Conservation (phyloP, 2,888 invertebrate species). For the Meloe dianella region DNA sequence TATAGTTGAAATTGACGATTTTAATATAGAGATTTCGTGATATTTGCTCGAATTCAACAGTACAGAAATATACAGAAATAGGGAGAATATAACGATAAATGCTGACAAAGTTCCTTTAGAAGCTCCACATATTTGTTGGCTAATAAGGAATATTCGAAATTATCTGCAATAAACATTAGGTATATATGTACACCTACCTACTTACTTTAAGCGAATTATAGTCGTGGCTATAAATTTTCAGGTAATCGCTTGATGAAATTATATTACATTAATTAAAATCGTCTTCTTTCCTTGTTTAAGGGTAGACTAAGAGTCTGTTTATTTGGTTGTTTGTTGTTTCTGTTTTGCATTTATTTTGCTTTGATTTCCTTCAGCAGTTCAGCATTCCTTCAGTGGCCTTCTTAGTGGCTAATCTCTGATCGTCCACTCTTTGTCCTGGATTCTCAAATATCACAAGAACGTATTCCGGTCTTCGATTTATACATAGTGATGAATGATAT, state of each 20-base stretch:
- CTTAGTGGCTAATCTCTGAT: too few species aligned
- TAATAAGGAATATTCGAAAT: not conserved
- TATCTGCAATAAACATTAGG: not conserved
- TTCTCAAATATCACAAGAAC: not conserved
- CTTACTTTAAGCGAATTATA: not conserved
- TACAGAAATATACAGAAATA: not conserved
- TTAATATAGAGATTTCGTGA: not conserved
- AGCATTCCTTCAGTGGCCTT: too few species aligned
- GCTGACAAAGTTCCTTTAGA: not conserved
- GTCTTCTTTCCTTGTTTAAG: too few species aligned
- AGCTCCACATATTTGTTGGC: too few species aligned
- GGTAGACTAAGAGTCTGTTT: too few species aligned
- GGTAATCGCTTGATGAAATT: not conserved
- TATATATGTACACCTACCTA: too few species aligned
- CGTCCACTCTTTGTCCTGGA: too few species aligned
- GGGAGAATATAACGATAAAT: not conserved
- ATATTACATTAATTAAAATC: too few species aligned
- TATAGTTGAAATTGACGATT: not conserved
- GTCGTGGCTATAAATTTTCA: not conserved
- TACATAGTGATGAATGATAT: too few species aligned
- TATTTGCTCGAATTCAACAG: not conserved
- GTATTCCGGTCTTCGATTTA: not conserved
- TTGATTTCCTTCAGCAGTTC: too few species aligned
- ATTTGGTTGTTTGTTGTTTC: too few species aligned
- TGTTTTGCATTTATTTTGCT: too few species aligned